A percentile compares a stretch with the other conserved stretches of the same genome.
Evolutionary conservation across 2,888 invertebrate species (phyloP).

Genomic region (Protophormia terraenovae): DNA sequence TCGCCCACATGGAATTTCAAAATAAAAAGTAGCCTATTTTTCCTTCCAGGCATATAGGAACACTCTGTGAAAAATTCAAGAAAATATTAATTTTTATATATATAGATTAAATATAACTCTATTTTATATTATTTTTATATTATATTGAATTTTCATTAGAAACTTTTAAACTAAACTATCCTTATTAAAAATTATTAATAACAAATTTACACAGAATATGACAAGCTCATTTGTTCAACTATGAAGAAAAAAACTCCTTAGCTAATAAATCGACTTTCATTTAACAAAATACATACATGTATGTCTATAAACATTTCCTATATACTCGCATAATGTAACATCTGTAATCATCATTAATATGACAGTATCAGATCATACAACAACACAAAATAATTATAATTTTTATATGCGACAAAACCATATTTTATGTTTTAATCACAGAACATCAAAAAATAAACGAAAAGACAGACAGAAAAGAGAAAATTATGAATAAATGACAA

Average conservation of each 20-base stretch:
- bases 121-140: too few species aligned
- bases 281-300: background rate
- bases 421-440: conserved; percentile 66
- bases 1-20: too few species aligned
- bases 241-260: too few species aligned
- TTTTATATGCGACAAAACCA: conserved; percentile 43
- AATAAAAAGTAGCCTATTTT: too few species aligned
- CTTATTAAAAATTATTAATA: background rate
- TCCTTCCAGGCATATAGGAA: too few species aligned
- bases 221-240: background rate
- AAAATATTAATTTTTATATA: too few species aligned
- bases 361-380: conserved; percentile 44
- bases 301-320: background rate
- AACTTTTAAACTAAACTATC: too few species aligned
- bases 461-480: too few species aligned
- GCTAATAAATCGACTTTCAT: conserved; percentile 45
- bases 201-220: background rate
- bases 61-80: too few species aligned
- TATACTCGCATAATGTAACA: conserved; percentile 36
- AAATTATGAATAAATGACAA: conserved; percentile 63
- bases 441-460: conserved; percentile 54
- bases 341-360: conserved; percentile 63
- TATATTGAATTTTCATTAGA: too few species aligned
- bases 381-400: conserved; percentile 59
- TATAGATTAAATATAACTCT: too few species aligned